Evolutionary conservation across 2,888 invertebrate genomes (phyloP).

Genomic region (Pollenia griseotomentosa): DNA sequence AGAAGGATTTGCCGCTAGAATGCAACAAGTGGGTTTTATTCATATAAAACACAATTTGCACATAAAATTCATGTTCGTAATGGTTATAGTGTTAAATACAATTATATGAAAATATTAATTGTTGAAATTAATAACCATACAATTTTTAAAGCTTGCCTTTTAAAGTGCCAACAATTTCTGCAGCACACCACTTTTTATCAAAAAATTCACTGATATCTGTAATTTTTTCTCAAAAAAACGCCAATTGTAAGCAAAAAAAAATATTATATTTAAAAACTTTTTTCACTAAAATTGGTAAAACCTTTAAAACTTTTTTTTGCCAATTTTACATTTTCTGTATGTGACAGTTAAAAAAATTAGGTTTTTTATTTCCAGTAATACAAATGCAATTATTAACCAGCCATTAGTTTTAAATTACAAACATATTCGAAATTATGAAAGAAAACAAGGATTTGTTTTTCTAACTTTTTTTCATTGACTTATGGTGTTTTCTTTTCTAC

Average conservation of each 20-base stretch:
- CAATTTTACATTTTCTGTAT: background rate
- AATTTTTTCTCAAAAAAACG: background rate
- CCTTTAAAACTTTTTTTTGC: slow-evolving; percentile 14
- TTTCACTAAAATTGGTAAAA: slow-evolving; percentile 31
- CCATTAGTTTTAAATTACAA: slow-evolving; percentile 2
- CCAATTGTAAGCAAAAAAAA: background rate
- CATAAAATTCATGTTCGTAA: too few species aligned
- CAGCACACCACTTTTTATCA: too few species aligned
- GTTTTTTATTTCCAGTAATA: slow-evolving; percentile 12
- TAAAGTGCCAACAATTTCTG: too few species aligned
- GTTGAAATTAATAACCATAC: too few species aligned
- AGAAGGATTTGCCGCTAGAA: too few species aligned
- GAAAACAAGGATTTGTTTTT: background rate
- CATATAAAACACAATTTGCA: too few species aligned
- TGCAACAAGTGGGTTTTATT: too few species aligned
- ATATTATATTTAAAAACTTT: background rate
- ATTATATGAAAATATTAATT: too few species aligned
- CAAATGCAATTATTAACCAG: slow-evolving; percentile 17
- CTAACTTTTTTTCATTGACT: background rate
- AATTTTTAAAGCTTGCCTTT: too few species aligned
- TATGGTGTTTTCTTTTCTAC: too few species aligned
- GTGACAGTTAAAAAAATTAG: slow-evolving; percentile 32
- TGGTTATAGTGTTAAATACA: too few species aligned
- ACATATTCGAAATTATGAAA: background rate
- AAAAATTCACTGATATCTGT: background rate